Evolutionary conservation across 2,888 invertebrate genomes (phyloP).

Genomic region (Doris montereyensis): DNA sequence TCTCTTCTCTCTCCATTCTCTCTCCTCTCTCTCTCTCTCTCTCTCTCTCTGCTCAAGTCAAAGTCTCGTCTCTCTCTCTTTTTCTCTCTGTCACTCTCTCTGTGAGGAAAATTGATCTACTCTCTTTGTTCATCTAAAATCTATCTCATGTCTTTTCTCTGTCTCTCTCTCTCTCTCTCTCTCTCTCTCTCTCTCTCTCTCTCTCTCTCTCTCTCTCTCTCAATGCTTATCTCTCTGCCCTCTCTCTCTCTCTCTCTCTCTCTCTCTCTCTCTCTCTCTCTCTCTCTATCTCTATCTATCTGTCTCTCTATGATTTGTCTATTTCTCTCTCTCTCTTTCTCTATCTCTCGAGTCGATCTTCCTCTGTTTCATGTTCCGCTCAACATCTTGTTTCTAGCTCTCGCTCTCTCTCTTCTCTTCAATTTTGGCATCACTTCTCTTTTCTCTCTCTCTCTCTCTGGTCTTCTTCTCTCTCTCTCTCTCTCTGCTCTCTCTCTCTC

Average conservation of each 20-base stretch:
- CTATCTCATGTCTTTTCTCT: background rate
- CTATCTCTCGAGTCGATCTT: too few species aligned
- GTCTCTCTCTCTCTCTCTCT: background rate
- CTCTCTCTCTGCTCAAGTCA: too few species aligned
- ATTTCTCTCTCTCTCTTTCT: background rate
- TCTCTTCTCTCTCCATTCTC: too few species aligned
- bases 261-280: slow-evolving; percentile 7
- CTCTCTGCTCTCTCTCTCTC: background rate
- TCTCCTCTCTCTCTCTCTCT: too few species aligned
- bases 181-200: slow-evolving; percentile 7
- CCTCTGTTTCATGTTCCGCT: background rate
- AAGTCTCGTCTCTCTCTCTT: too few species aligned
- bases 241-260: background rate
- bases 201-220: background rate
- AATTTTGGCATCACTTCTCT: background rate
- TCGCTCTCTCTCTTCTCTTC: background rate
- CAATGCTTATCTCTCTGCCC: too few species aligned
- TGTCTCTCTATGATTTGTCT: too few species aligned
- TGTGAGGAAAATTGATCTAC: too few species aligned
- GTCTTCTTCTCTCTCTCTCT: background rate
- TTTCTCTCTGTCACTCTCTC: too few species aligned
- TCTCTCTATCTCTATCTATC: too few species aligned
- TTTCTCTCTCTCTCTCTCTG: too few species aligned
- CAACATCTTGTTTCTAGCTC: background rate
- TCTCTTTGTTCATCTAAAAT: too few species aligned